Evolutionary conservation across 1,140 invertebrate species (phyloP).

Genomic region (Halesus radiatus): DNA sequence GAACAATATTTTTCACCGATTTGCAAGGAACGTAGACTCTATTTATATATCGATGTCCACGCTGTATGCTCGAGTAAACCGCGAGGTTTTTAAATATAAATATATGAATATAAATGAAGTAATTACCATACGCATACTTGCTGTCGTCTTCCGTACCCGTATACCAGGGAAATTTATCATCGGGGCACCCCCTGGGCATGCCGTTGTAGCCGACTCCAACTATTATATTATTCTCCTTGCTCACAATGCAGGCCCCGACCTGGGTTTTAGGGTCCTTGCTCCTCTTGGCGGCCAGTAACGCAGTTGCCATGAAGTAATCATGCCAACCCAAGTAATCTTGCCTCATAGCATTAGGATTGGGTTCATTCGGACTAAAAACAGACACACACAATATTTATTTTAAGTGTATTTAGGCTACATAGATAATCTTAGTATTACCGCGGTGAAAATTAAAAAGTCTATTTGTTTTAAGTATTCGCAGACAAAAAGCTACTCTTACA

Average conservation of each 20-base stretch:
- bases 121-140: conserved; percentile 87
- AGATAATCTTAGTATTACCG: no score
- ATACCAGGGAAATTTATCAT: conserved; percentile 91
- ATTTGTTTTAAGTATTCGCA: no score
- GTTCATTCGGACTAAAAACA: background rate
- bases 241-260: conserved; percentile 95
- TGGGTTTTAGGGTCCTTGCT: conserved; percentile 95
- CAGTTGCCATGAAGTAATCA: conserved; percentile 95
- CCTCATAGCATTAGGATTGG: conserved; percentile 45
- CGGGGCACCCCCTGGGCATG: conserved; percentile 89
- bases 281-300: conserved; percentile 86
- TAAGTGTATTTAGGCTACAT: no score
- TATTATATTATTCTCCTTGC: conserved; percentile 85
- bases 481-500: no score
- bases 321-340: conserved; percentile 74
- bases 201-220: conserved; percentile 98
- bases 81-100: no score
- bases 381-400: background rate
- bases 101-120: background rate
- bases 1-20: no score
- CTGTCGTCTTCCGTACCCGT: conserved; percentile 77
- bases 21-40: no score
- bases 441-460: no score
- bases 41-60: no score
- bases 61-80: no score